Evolutionary conservation across 2,113 vertebrate genomes (phyloP), one percentile per base, ranked within the genome.

Genomic region (Laticauda laticaudata): DNA sequence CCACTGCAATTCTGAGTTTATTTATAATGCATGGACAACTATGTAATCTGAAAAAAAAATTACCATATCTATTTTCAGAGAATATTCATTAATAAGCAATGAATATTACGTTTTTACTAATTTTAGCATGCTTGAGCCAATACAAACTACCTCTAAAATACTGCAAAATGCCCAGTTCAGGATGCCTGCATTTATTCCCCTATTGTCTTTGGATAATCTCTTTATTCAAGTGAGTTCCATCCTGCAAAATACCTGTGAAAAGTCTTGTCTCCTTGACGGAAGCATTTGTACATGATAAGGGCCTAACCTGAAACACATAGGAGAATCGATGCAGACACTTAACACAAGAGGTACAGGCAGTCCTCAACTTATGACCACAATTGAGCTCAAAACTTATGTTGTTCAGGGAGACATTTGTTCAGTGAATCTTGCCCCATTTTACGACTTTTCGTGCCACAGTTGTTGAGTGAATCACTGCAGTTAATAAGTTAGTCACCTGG

Each of bases 1-100:
- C 15, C 34, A 81, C 34, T 81, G 75, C 75, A 81, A 9, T 94
- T 93, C 81, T 88, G 88, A 94, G 24, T 81, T 91, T 81, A 34
- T 92, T 51, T 14, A 75, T 92, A 95, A 90, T 94, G 12, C 93
- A 92, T 34, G 95, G 92, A 94, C 59, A 94, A 54, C 94, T 95
- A 93, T 1, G 92, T 24, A 89, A 93, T 90, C 87, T 87, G 89
- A 95, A 94, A 61, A 54, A 29, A 61, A 57, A 21, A 12, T 93
- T 91, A 56, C 92, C 48, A 89, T 81, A 21, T 10, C 20, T 92
- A 90, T 91, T 91, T 92, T 91, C 94, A 95, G 14, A 93, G 2
- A 24, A 18, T 51, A 45, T 92, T 45, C 90, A 91, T 55, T 10
- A 56, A 43, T 81, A 81, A 81, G 18, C 34, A 21, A 81, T 3